Percentiles rank a stretch among this genome's conserved stretches.
Evolutionary conservation across 1,140 invertebrate species (phyloP).

Genomic region (Drosophila pseudoobscura): DNA sequence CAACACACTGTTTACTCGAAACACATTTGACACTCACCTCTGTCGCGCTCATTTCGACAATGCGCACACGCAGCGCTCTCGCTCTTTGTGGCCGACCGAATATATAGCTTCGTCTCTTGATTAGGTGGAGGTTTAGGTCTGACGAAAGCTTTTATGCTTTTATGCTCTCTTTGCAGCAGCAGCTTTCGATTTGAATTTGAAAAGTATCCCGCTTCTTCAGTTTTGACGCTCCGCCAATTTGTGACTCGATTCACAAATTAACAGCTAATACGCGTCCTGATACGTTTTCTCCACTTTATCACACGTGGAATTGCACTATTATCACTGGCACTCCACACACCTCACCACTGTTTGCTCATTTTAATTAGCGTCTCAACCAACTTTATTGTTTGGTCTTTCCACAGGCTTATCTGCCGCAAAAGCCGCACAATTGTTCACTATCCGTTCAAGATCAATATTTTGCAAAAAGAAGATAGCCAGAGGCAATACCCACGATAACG

Average conservation of each 20-base stretch:
- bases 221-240: constrained; percentile 7
- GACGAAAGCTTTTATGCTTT: constrained; percentile 21
- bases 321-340: not conserved
- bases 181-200: constrained; percentile 28
- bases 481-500: not conserved
- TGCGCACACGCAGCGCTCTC: constrained; percentile 33
- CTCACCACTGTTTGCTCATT: not conserved
- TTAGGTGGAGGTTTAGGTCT: not conserved
- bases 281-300: not conserved
- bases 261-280: too few relatives aligned
- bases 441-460: constrained; percentile 2
- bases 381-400: constrained; percentile 1
- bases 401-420: constrained; percentile 2
- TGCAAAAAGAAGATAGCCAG: not conserved
- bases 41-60: constrained; percentile 47
- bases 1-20: constrained; percentile 15
- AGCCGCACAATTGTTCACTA: not conserved
- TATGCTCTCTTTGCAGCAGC: too few relatives aligned
- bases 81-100: not conserved
- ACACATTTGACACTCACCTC: constrained; percentile 41
- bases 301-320: constrained; percentile 2
- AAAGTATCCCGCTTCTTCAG: constrained; percentile 11
- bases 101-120: not conserved
- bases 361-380: not conserved
- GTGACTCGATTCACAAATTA: not conserved